Conservation (phyloP, 2,113 vertebrate species). For the Aix galericulata region DNA sequence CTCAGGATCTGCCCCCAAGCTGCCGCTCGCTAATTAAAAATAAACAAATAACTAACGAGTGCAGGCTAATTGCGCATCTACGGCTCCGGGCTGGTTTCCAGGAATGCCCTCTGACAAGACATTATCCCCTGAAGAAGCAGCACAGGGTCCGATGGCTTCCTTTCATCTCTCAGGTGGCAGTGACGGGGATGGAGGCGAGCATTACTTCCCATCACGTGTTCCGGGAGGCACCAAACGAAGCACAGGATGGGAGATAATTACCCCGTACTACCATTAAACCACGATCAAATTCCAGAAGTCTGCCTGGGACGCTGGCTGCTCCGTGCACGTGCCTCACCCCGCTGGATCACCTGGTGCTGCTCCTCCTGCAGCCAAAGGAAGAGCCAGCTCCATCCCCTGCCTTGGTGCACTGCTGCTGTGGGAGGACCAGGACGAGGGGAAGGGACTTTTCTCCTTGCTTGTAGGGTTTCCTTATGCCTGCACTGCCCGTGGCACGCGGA, state of each 20-base stretch:
- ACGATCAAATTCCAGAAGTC: neutral
- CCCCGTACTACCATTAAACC: neutral
- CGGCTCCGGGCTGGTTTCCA: neutral
- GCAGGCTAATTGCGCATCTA: neutral
- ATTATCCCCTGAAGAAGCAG: neutral
- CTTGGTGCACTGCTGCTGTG: neutral
- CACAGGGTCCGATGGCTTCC: neutral
- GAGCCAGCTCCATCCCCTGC: neutral
- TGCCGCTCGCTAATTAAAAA: neutral
- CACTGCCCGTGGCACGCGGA: neutral
- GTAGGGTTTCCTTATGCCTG: neutral
- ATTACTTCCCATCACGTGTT: neutral
- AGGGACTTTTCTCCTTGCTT: neutral
- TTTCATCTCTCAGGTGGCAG: neutral
- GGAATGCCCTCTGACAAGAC: neutral
- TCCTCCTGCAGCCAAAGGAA: neutral
- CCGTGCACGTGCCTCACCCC: rapidly evolving
- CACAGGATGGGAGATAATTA: neutral
- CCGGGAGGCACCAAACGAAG: neutral
- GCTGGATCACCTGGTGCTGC: no score
- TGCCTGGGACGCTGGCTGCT: neutral
- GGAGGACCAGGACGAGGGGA: neutral
- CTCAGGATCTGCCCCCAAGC: neutral
- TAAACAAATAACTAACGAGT: neutral
- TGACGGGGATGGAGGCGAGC: neutral